Evolutionary conservation across 2,113 vertebrate genomes (phyloP), one percentile per base, ranked within the genome.

Genomic region (Gnathonemus echidnorhynchus): DNA sequence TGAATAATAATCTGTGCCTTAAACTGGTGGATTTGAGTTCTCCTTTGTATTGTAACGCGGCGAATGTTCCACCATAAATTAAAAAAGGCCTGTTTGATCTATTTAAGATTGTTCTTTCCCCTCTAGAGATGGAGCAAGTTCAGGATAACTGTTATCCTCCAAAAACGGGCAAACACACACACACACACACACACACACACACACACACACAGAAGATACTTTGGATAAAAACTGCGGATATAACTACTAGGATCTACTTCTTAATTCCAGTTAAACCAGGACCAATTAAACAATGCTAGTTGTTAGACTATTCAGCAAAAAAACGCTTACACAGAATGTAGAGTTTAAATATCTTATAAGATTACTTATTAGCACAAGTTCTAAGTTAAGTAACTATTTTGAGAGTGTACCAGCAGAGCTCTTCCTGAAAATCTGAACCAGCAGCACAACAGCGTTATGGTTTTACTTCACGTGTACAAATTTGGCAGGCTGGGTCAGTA

Each of bases 1-100:
- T 95, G 94, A 95, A 95, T 95, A 94, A 93, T 94, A 96, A 96
- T 94, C 91, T 84, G 92, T 86, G 91, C 93, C 91, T 94, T 92
- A 94, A 95, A 94, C 92, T 92, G 92, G 92, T 92, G 92, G 94
- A 94, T 93, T 94, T 90, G 87, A 91, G 89, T 89, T 92, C 92
- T 92, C 92, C 90, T 94, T 95, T 95, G 94, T 94, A 93, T 94
- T 92, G 84, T 93, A 93, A 94, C 93, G 91, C 92, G 90, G 91
- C 91, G 90, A 94, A 95, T 93, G 94, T 94, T 95, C 93, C 89
- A 93, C 92, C 93, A 92, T 91, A 95, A 95, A 95, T 95, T 92
- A 93, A 94, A 94, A 93, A 92, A 77, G 89, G 86, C 56, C 92
- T 88, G 92, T 95, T 94, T 94, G 93, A 96, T 94, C 92, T 92